These are phyloP conservation scores for Ceramica pisi DNA, from an alignment of 2,888 invertebrate genomes.

Conservation along the genomic window DNA sequence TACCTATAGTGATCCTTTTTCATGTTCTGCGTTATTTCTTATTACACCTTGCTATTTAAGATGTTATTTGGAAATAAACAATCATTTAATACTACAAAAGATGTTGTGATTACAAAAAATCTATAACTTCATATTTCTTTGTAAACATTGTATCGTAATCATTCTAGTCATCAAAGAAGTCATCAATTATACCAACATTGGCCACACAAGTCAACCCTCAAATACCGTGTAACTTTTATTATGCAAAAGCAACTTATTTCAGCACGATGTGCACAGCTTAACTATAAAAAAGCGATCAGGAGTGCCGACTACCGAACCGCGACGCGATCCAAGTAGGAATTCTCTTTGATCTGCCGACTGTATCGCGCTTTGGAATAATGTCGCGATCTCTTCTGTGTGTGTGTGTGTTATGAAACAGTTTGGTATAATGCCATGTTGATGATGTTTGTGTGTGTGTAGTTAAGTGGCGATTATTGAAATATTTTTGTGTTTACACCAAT, in stretches of 20 bases:
- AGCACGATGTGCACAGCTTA: slow-evolving; percentile 74
- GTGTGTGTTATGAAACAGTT: slow-evolving; percentile 49
- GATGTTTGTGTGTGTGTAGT: slow-evolving; percentile 11
- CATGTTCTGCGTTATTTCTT: too few relatives aligned
- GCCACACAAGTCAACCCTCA: slow-evolving; percentile 19
- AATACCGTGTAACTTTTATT: slow-evolving; percentile 18
- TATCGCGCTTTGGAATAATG: slow-evolving; percentile 63
- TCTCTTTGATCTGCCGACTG: slow-evolving; percentile 82
- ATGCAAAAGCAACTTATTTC: slow-evolving; percentile 50
- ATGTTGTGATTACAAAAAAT: too few relatives aligned
- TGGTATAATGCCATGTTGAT: slow-evolving; percentile 28
- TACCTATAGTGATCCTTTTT: too few relatives aligned
- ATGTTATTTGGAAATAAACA: too few relatives aligned
- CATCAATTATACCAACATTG: slow-evolving; percentile 6
- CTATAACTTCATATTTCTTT: too few relatives aligned
- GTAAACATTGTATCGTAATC: background rate
- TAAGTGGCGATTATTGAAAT: slow-evolving; percentile 4
- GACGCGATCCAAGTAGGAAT: slow-evolving; percentile 75
- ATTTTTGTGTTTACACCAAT: slow-evolving; percentile 4
- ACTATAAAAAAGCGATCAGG: slow-evolving; percentile 85
- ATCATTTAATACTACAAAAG: too few relatives aligned
- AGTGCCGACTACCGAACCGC: slow-evolving; percentile 84
- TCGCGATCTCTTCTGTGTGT: slow-evolving; percentile 51
- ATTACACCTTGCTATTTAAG: too few relatives aligned
- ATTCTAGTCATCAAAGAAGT: too few relatives aligned